Evolutionary conservation across 2,888 invertebrate genomes (phyloP).

Genomic region (Torymus auratus): DNA sequence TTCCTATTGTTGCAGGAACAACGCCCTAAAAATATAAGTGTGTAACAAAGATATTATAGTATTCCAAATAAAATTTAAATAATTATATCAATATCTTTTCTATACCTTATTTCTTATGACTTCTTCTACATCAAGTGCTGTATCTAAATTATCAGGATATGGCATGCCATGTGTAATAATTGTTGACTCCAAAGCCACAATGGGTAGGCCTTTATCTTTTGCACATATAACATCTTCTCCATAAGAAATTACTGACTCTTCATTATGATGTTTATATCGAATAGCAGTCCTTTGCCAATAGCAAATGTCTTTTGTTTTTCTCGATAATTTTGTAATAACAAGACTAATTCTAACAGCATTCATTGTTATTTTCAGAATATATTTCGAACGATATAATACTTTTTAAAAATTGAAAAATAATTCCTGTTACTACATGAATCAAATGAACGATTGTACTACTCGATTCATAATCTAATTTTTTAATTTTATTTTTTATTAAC

Average conservation of each 20-base stretch:
- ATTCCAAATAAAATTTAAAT: not conserved
- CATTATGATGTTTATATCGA: slow-evolving; percentile 1
- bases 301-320: not conserved
- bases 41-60: too few relatives aligned
- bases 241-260: slow-evolving; percentile 29
- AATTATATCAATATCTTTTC: not conserved
- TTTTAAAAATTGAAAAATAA: not conserved
- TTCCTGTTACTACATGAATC: slow-evolving; percentile 22
- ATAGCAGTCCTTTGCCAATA: not conserved
- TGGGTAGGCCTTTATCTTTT: slow-evolving; percentile 77
- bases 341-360: not conserved
- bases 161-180: slow-evolving; percentile 99
- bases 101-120: slow-evolving; percentile 84
- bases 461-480: not conserved
- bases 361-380: slow-evolving; percentile 9
- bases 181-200: slow-evolving; percentile 97
- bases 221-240: slow-evolving; percentile 48
- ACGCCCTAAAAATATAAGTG: slow-evolving; percentile 81
- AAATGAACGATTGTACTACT: not conserved
- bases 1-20: slow-evolving; percentile 94
- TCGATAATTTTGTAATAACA: not conserved
- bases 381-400: not conserved
- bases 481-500: not conserved
- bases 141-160: slow-evolving; percentile 91
- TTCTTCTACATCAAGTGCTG: slow-evolving; percentile 89